Base-by-base conservation (phyloP, 2,797 vertebrate genomes). In the Sebastes hubbsi region DNA sequence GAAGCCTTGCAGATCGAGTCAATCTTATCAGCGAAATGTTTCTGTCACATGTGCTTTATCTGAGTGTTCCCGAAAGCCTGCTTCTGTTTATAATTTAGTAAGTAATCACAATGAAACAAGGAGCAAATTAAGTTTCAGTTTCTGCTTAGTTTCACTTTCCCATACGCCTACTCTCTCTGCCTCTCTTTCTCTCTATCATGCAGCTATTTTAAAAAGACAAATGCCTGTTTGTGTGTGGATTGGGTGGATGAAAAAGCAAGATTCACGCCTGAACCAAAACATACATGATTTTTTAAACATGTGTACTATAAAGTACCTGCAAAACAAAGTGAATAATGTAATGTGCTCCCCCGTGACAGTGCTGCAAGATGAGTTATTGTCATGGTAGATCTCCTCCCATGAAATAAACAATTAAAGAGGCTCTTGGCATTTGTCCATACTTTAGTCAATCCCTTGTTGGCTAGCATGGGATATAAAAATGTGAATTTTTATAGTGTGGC, bases 241-340 rank as follows among this genome's bases (percentile, higher is more conserved):
- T 42, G 32, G 6, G 3, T 42, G 46, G 14, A 69, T 73, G 66
- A 63, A 24, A 13, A 22, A 54, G 10, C 52, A 8, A 52, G 46
- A n/a, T 52, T 13, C 52, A 20, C 4, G 8, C 34, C 54, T 63
- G 77, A 75, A 59, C n/a, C 46, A 64, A 56, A 80, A 46, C 30
- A 58, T 30, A 34, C 30, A 56, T 76, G 25, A 67, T 75, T 30
- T 49, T 42, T 72, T 69, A 56, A 80, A 68, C 52, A 63, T 12
- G 30, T 74, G 20, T 58, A 30, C 11, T 36, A 20, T 27, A 64
- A 18, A 20, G 9, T n/a, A 49, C 18, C 65, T 77, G 78, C 25
- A 80, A 80, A 81, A 78, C 73, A 89, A 61, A 80, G 60, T 81
- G 67, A 85, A 78, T 78, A 64, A 86, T 87, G 46, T 36, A 73